Conservation (phyloP, 1,140 invertebrate species). For the Calycopis cecrops region DNA sequence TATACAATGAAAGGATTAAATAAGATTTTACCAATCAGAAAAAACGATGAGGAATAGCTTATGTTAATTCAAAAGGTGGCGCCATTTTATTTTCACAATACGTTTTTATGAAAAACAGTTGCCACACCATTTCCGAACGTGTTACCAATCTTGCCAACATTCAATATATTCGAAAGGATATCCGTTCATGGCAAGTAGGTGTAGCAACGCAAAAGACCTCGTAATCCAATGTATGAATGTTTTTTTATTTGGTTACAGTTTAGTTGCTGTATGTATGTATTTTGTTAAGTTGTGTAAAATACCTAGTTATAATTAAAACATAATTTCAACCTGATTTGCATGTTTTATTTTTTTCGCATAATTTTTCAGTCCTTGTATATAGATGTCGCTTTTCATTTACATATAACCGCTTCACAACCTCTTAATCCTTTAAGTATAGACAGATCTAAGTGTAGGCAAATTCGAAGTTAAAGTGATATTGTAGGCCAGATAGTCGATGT, state of each 20-base stretch:
- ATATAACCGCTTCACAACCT: slow-evolving; percentile 20
- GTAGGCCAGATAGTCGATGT: slow-evolving; percentile 57
- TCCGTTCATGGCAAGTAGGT: slow-evolving; percentile 7
- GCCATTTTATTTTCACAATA: slow-evolving; percentile 8
- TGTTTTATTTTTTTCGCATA: slow-evolving; percentile 63
- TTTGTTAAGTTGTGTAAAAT: slow-evolving; percentile 74
- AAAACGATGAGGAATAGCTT: background rate
- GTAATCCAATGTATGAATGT: slow-evolving; percentile 48
- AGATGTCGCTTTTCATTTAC: slow-evolving; percentile 36
- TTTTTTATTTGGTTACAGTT: slow-evolving; percentile 63
- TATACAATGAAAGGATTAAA: too few species aligned
- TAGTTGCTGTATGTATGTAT: slow-evolving; percentile 70
- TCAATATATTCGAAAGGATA: slow-evolving; percentile 16
- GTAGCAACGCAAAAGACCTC: slow-evolving; percentile 21
- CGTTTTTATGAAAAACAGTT: slow-evolving; percentile 13
- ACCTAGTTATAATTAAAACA: slow-evolving; percentile 70
- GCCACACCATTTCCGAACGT: slow-evolving; percentile 21
- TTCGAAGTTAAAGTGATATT: slow-evolving; percentile 43
- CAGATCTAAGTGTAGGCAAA: slow-evolving; percentile 32
- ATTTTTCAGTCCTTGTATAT: slow-evolving; percentile 44
- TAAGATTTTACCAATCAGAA: too few species aligned
- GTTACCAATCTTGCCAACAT: slow-evolving; percentile 37
- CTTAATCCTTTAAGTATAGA: slow-evolving; percentile 37
- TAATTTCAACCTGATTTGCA: slow-evolving; percentile 59
- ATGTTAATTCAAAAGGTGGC: slow-evolving; percentile 15